A percentile compares a stretch with the other conserved stretches of the same genome.
Conservation (phyloP, 2,888 invertebrate genomes). For the Melikaiella ostensackeni region DNA sequence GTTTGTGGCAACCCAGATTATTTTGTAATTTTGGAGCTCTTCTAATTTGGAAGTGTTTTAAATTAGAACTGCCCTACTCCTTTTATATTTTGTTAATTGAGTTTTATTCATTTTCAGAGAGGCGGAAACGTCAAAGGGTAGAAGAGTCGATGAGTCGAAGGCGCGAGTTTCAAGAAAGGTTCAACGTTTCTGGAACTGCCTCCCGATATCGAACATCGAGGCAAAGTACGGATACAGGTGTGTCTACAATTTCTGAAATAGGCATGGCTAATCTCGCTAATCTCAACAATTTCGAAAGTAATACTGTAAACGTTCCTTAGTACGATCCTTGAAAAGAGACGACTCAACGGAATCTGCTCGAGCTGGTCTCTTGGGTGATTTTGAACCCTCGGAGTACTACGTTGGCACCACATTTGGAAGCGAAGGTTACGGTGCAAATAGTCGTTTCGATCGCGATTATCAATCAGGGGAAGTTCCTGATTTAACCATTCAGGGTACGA, state of each 20-base stretch:
- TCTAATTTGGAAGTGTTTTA: no score
- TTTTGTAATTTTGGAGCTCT: no score
- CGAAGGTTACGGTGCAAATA: slow-evolving; percentile 69
- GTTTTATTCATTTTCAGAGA: slow-evolving; percentile 79
- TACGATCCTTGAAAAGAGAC: slow-evolving; percentile 79
- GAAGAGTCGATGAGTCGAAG: slow-evolving; percentile 89
- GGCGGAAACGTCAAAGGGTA: slow-evolving; percentile 87
- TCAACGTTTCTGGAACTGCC: slow-evolving; percentile 74
- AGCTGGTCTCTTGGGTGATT: slow-evolving; percentile 88
- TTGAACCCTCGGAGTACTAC: slow-evolving; percentile 86
- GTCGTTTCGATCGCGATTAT: slow-evolving; percentile 70
- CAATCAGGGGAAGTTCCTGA: slow-evolving; percentile 74
- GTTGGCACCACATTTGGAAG: slow-evolving; percentile 76
- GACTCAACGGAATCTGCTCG: slow-evolving; percentile 85
- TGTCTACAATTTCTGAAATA: slow-evolving; percentile 51
- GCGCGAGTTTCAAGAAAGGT: slow-evolving; percentile 85
- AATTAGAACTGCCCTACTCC: no score
- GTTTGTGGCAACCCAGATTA: no score
- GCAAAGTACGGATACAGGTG: slow-evolving; percentile 78
- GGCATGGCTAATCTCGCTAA: slow-evolving; percentile 23
- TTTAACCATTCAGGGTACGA: slow-evolving; percentile 71
- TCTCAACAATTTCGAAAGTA: slow-evolving; percentile 31
- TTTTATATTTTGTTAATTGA: neutral
- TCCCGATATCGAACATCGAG: slow-evolving; percentile 76
- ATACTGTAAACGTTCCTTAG: slow-evolving; percentile 64